phyloP scores from a whole-genome alignment of 2,888 invertebrate species.

The Morpho deidamia region DNA sequence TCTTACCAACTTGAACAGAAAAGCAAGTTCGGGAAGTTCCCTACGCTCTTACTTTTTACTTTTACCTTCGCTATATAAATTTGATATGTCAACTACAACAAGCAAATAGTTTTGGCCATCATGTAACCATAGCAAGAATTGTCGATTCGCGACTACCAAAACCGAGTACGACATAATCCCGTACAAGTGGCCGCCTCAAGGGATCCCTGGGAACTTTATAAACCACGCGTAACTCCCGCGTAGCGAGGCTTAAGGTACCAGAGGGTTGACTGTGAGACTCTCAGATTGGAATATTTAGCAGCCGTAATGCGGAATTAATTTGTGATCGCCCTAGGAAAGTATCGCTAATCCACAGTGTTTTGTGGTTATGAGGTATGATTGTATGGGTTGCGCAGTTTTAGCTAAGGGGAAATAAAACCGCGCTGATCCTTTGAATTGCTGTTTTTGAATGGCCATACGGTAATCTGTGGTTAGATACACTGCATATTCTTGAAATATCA shows the following conservation, averaged over 20 bases:
- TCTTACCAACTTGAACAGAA: no score
- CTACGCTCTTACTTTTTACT: no score
- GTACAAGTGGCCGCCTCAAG: constrained; percentile 63
- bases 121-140: constrained; percentile 36
- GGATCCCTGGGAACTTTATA: constrained; percentile 65
- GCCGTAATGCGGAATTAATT: constrained; percentile 62
- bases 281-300: constrained; percentile 42
- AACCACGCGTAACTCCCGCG: constrained; percentile 46
- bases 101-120: constrained; percentile 11
- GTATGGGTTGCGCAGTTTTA: constrained; percentile 5
- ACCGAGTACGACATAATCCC: constrained; percentile 48
- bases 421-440: constrained; percentile 13
- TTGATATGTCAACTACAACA: no score
- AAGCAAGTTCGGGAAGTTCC: no score
- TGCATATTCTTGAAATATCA: no score
- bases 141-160: constrained; percentile 21
- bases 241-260: constrained; percentile 37
- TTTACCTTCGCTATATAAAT: no score
- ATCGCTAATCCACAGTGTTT: constrained; percentile 42
- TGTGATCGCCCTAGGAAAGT: constrained; percentile 36
- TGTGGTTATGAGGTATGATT: constrained; percentile 22
- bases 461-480: no score
- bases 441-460: not conserved
- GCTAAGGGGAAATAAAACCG: constrained; percentile 5
- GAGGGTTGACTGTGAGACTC: constrained; percentile 22